Conservation (phyloP, 2,888 invertebrate species). For the Cataglyphis altisquamis region DNA sequence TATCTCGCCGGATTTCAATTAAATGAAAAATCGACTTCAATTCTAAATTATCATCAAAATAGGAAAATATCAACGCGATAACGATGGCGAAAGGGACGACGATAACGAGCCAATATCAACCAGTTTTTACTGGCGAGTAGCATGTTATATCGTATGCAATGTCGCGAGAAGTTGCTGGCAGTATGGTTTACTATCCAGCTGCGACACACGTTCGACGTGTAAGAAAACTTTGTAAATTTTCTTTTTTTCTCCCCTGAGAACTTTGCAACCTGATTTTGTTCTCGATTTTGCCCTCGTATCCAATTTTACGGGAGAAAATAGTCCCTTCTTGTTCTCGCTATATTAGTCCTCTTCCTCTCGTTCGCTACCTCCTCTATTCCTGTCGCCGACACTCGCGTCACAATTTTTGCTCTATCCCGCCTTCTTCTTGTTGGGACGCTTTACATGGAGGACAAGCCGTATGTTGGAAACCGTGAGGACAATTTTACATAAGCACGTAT, state of each 20-base stretch:
- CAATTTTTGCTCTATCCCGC: slow-evolving; percentile 49
- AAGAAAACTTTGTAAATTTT: slow-evolving; percentile 49
- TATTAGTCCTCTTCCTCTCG: slow-evolving; percentile 24
- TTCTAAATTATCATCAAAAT: slow-evolving; percentile 39
- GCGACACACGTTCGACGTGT: slow-evolving; percentile 37
- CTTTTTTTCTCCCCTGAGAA: slow-evolving; percentile 19
- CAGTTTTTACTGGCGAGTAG: slow-evolving; percentile 35
- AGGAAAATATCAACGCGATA: slow-evolving; percentile 29
- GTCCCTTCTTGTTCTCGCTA: slow-evolving; percentile 45
- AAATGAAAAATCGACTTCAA: slow-evolving; percentile 42
- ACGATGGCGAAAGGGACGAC: slow-evolving; percentile 20
- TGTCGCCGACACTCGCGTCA: slow-evolving; percentile 47
- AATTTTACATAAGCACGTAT: slow-evolving; percentile 53
- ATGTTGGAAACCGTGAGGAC: slow-evolving; percentile 42
- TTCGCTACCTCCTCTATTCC: slow-evolving; percentile 23
- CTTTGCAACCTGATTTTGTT: slow-evolving; percentile 48
- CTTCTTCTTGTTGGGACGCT: slow-evolving; percentile 41
- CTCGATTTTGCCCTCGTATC: slow-evolving; percentile 52
- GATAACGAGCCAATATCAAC: slow-evolving; percentile 53
- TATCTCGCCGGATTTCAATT: slow-evolving; percentile 41
- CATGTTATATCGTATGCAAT: slow-evolving; percentile 37
- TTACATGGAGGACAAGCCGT: slow-evolving; percentile 34
- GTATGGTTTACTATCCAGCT: slow-evolving; percentile 47
- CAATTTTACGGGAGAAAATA: slow-evolving; percentile 51
- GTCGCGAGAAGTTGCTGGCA: slow-evolving; percentile 39